Evolutionary conservation across 2,113 vertebrate genomes (phyloP).

Genomic region (Periophthalmus modestus): DNA sequence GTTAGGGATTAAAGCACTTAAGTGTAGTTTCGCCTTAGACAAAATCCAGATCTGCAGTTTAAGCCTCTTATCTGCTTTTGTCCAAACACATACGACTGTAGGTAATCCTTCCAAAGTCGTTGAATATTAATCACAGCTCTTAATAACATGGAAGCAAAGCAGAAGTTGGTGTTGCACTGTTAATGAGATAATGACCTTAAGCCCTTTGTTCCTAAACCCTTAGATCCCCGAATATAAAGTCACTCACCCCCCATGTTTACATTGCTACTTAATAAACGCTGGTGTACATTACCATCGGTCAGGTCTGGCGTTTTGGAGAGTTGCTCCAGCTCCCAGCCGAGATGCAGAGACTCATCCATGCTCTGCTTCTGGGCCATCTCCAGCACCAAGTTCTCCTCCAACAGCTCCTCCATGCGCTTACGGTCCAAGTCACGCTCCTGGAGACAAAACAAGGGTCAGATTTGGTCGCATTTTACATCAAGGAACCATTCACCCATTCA

Average conservation of each 20-base stretch:
- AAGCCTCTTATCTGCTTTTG: constrained; percentile 66
- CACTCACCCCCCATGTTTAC: background rate
- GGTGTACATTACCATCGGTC: constrained; percentile 81
- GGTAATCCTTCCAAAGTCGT: constrained; percentile 61
- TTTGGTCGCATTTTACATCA: no score
- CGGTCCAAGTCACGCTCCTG: constrained; percentile 95
- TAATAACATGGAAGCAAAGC: constrained; percentile 63
- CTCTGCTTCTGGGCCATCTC: constrained; percentile 99
- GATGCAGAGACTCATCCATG: constrained; percentile 97
- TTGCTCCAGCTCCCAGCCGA: constrained; percentile 98
- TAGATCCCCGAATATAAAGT: background rate
- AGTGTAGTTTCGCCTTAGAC: constrained; percentile 41
- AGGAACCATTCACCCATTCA: no score
- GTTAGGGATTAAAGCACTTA: constrained; percentile 11
- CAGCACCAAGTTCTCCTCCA: constrained; percentile 96
- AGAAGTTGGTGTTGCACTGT: constrained; percentile 30
- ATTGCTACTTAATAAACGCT: background rate
- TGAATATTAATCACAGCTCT: constrained; percentile 70
- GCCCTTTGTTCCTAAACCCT: constrained; percentile 2
- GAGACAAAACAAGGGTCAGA: constrained; percentile 2
- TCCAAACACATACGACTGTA: constrained; percentile 36
- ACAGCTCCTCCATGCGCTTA: constrained; percentile 95
- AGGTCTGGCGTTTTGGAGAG: constrained; percentile 92
- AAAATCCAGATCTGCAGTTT: constrained; percentile 58
- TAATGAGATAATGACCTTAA: constrained; percentile 1